A percentile compares a stretch with the other conserved stretches of the same genome.
phyloP scores from a whole-genome alignment of 2,113 vertebrate genomes.

The Sander lucioperca region DNA sequence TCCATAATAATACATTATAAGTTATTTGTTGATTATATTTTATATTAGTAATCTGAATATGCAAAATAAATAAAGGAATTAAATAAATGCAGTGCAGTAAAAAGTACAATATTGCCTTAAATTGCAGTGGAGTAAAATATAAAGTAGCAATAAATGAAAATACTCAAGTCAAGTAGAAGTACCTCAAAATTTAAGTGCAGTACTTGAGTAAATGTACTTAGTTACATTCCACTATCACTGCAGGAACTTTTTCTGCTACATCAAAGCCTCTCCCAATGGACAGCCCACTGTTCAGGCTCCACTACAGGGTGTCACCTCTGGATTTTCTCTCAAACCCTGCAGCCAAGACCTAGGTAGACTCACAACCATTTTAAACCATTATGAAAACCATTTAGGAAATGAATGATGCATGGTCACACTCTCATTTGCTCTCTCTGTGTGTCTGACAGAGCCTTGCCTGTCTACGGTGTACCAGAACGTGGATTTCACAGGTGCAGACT shows the following conservation, averaged over 20 bases:
- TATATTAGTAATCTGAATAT: no score
- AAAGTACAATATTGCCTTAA: no score
- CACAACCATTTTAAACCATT: background rate
- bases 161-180: no score
- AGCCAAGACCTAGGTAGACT: background rate
- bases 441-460: slow-evolving; percentile 49
- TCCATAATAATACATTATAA: no score
- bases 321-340: slow-evolving; percentile 72
- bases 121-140: no score
- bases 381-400: background rate
- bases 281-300: background rate
- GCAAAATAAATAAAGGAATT: no score
- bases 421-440: background rate
- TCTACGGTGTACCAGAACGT: slow-evolving; percentile 53
- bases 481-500: slow-evolving; percentile 71
- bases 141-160: no score
- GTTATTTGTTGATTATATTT: no score
- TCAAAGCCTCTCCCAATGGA: slow-evolving; percentile 62
- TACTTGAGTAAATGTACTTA: no score
- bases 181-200: no score
- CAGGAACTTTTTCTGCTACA: slow-evolving; percentile 74
- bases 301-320: slow-evolving; percentile 70
- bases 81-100: no score
- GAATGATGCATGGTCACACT: background rate
- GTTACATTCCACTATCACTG: background rate